Conservation (phyloP, 2,113 vertebrate genomes). For the Stegastes partitus region DNA sequence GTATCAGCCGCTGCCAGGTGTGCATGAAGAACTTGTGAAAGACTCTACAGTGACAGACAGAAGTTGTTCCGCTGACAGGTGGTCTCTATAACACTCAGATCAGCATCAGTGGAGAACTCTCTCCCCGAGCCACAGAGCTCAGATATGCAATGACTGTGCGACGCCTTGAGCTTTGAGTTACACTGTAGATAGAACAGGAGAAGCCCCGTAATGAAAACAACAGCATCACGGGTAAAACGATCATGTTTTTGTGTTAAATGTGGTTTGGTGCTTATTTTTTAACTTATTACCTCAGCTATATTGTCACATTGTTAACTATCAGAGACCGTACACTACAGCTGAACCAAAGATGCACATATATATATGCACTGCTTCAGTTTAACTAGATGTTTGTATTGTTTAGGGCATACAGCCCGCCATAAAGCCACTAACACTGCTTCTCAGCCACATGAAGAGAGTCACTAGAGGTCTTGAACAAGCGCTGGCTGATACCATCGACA, state of each 20-base stretch:
- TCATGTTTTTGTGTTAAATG: slow-evolving; percentile 65
- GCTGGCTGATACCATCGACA: slow-evolving; percentile 33
- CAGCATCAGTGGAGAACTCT: slow-evolving; percentile 3
- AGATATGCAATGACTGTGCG: slow-evolving; percentile 46
- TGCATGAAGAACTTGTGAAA: slow-evolving; percentile 99
- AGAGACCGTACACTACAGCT: slow-evolving; percentile 80
- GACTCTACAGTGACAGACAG: not conserved
- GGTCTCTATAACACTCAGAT: slow-evolving; percentile 21
- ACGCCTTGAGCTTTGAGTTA: slow-evolving; percentile 35
- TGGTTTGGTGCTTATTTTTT: slow-evolving; percentile 91
- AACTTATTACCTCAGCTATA: slow-evolving; percentile 94
- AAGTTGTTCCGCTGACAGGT: slow-evolving; percentile 1
- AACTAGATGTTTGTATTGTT: slow-evolving; percentile 39
- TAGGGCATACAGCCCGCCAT: slow-evolving; percentile 14
- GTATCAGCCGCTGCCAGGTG: slow-evolving; percentile 98
- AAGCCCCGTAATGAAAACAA: slow-evolving; percentile 33
- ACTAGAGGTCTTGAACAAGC: slow-evolving; percentile 13
- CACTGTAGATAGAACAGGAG: slow-evolving; percentile 48
- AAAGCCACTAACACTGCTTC: slow-evolving; percentile 75
- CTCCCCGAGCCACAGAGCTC: slow-evolving; percentile 37
- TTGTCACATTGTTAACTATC: slow-evolving; percentile 58
- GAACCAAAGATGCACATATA: slow-evolving; percentile 81
- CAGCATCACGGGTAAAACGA: slow-evolving; percentile 34
- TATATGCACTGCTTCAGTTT: slow-evolving; percentile 73
- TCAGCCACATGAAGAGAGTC: slow-evolving; percentile 43